phyloP scores from a whole-genome alignment of 2,113 vertebrate genomes.

The Diglossa brunneiventris region DNA sequence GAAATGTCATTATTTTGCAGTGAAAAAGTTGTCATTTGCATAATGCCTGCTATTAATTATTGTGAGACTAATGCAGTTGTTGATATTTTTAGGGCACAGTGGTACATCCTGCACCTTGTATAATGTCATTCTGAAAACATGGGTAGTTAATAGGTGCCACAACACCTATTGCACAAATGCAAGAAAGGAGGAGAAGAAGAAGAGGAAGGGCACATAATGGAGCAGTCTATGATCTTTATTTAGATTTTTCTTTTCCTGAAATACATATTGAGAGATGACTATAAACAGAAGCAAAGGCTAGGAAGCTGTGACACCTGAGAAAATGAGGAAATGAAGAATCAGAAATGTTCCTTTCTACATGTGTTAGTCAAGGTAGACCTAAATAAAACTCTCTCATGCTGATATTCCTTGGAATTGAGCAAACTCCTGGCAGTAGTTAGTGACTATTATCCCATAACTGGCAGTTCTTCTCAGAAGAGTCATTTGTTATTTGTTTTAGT shows the following conservation, averaged over 20 bases:
- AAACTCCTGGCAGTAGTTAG: neutral
- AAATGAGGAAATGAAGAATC: conserved; percentile 48
- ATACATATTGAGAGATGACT: conserved; percentile 69
- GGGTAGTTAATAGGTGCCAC: conserved; percentile 82
- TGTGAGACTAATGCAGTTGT: conserved; percentile 84
- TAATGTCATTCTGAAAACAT: conserved; percentile 81
- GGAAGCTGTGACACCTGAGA: conserved; percentile 68
- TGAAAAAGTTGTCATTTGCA: conserved; percentile 87
- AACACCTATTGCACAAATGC: conserved; percentile 76
- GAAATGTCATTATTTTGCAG: conserved; percentile 87
- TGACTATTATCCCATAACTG: neutral
- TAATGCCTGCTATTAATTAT: conserved; percentile 89
- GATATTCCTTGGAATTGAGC: neutral
- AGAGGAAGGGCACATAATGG: conserved; percentile 73
- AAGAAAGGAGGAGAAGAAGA: conserved; percentile 64
- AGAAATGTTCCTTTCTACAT: neutral
- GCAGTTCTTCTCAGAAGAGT: neutral
- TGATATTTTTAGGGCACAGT: conserved; percentile 86
- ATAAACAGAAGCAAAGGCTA: conserved; percentile 73
- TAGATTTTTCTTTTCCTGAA: conserved; percentile 68
- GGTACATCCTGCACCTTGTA: conserved; percentile 84
- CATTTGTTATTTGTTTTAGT: neutral
- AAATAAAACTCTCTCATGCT: neutral
- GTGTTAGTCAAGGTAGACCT: neutral
- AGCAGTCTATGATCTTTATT: conserved; percentile 78